Evolutionary conservation across 1,140 invertebrate genomes (phyloP), one percentile per base, ranked within the genome.

Genomic region (Aphis craccivora): DNA sequence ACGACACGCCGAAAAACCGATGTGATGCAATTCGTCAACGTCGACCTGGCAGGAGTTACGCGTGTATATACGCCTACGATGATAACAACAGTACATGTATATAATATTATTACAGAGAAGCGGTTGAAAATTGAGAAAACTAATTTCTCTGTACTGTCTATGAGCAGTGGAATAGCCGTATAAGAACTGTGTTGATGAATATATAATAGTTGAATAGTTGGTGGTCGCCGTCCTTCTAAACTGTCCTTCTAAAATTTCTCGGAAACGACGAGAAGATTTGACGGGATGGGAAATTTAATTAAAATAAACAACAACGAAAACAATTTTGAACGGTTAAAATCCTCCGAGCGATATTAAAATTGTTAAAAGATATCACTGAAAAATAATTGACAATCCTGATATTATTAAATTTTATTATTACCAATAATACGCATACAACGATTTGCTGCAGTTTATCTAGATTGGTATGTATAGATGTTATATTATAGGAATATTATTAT

Each of bases 1-100:
- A 51, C n/a, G 45, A 35, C 30, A 23, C 20, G 20, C 45, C 45
- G 7, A 35, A 87, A 48, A 87, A n/a, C 87, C 90, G 43, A 48
- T 48, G 60, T 1, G 30, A 20, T 81, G 67, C 43, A 43, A 91
- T 91, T 91, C 90, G 60, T 91, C 90, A 91, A 91, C 23, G 90
- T 91, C 90, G 23, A 30, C 25, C 53, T 23, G 37, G 1, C 9
- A 2, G 11, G 25, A 48, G 25, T 51, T 76, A 76, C 30, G 14
- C 30, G 30, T 67, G 30, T n/a, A 4, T 67, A 5, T n/a, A 30
- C 25, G 55, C 60, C 30, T 76, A 76, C 60, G 60, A n/a, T 35
- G 4, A 67, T 67, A n/a, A n/a, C 30, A 30, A 60, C n/a, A 76
- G 9, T 11, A 45, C 9, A 45, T 5, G 43, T 45, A 45, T 45